Evolutionary conservation across 2,888 invertebrate genomes (phyloP), one percentile per base, ranked within the genome.

Genomic region (Hirtodrosophila cameraria): DNA sequence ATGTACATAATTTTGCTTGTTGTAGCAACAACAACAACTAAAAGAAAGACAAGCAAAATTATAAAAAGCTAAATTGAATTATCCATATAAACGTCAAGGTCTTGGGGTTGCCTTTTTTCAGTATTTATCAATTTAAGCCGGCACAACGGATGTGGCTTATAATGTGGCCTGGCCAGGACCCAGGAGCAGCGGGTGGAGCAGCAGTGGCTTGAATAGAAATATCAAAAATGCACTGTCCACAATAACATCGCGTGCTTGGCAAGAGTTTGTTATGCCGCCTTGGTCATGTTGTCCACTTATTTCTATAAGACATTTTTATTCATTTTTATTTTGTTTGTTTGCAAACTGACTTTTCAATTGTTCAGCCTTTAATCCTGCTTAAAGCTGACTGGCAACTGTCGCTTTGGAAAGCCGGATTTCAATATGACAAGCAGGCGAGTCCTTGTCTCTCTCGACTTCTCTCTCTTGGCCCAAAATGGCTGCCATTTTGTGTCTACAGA

Each of bases 41-140:
- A 46, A 69, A 38, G 11, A 25, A 61, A 36, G 31, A 41, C 33
- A 59, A 16, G 25, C 28, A 53, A 25, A 48, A 38, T 62, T 64
- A 69, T 72, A 80, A 77, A 80, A 84, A 70, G 61, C 75, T 63
- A 80, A 80, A 80, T 80, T 80, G 84, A 80, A 80, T 80, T 80
- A 80, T 80, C 80, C 84, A 75, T 81, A 67, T 75, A 84, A 80
- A 81, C 78, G 84, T 45, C 73, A 73, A 73, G 68, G 73, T 64
- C 64, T 55, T 72, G 61, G 39, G 53, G 76, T 41, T 43, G 49
- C 23, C 66, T 57, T 43, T 42, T 54, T 46, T 57, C 36, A 42
- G 79, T 77, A 78, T 88, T 88, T 88, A 88, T 89, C 87, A 88
- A 88, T 85, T 88, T 86, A 83, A 78, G 77, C 83, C 78, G 70